Evolutionary conservation across 2,797 vertebrate species (phyloP).

Genomic region (Moxostoma hubbsi): DNA sequence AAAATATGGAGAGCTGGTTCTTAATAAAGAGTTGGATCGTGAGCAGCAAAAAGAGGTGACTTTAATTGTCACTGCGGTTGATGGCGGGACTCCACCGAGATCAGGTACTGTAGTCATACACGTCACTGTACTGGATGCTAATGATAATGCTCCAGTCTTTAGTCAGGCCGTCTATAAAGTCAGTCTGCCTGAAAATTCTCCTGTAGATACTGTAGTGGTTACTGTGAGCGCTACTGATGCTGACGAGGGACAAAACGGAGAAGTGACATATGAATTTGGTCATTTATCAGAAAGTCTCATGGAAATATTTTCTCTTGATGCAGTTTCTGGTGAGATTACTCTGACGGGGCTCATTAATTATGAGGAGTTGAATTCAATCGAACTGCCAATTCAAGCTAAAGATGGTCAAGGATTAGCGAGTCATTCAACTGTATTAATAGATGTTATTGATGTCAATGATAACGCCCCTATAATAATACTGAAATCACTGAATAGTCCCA

Average conservation of each 20-base stretch:
- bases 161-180: conserved; percentile 66
- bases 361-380: conserved; percentile 55
- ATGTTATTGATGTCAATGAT: too few relatives aligned
- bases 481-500: too few relatives aligned
- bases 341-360: conserved; percentile 67
- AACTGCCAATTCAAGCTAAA: too few relatives aligned
- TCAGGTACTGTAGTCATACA: conserved; percentile 64
- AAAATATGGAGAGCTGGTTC: conserved; percentile 58
- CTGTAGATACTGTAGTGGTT: conserved; percentile 62
- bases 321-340: conserved; percentile 65
- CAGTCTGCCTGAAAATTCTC: conserved; percentile 68
- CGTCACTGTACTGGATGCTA: conserved; percentile 69
- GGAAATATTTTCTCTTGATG: conserved; percentile 64
- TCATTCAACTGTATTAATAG: too few relatives aligned
- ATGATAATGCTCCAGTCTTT: conserved; percentile 72
- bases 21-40: conserved; percentile 67
- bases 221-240: conserved; percentile 67
- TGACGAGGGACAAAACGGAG: conserved; percentile 74
- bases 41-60: conserved; percentile 56
- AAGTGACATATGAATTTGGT: conserved; percentile 73
- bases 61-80: conserved; percentile 66
- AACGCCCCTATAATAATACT: too few relatives aligned
- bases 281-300: conserved; percentile 60
- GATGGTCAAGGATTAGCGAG: too few relatives aligned
- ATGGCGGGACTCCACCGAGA: conserved; percentile 69